Evolutionary conservation across 2,113 vertebrate species (phyloP), one percentile per base, ranked within the genome.

Genomic region (Helogale parvula): DNA sequence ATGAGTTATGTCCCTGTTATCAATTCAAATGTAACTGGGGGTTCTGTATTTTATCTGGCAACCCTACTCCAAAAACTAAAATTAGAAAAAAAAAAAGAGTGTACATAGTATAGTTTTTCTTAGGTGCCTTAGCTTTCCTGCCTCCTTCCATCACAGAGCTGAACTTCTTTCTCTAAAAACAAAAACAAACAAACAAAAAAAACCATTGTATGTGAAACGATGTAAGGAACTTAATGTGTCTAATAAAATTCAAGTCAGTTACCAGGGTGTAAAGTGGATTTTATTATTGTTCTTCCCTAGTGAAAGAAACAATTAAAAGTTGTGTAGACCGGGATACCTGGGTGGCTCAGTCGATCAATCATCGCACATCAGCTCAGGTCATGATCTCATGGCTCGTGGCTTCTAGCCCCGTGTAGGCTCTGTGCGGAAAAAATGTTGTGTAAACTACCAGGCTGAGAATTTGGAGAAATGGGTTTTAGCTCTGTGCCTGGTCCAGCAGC

Each of bases 1-100:
- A 13, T 25, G 69, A 95, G 41, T 88, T 88, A 38, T 10, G 5
- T 35, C 27, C 38, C 69, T 19, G 14, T 45, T 50, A 72, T 38
- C 63, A n/a, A 94, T 65, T 94, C 93, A 89, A 33, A 83, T 83
- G 35, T 72, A 50, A 80, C 35, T 27, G 33, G 7, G 29, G 2
- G 0, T 65, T 50, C 79, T 90, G 31, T 93, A 69, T 95, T 90
- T 88, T 93, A 77, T 80, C 63, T 80, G 94, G 82, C 77, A 97
- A 19, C 71, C 10, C 27, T 65, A 57, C 54, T 69, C 47, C 31
- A 57, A 88, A 41, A n/a, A 41, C 81, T 74, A 35, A 41, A 95
- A 45, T 41, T 90, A 86, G 50, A 72, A 66, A 38, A 16, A 25
- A 41, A 72, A 72, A 96, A 71, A 66, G 65, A 38, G 15, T 16